Base-by-base conservation (phyloP, 1,140 invertebrate genomes). In the Cotesia vestalis region DNA sequence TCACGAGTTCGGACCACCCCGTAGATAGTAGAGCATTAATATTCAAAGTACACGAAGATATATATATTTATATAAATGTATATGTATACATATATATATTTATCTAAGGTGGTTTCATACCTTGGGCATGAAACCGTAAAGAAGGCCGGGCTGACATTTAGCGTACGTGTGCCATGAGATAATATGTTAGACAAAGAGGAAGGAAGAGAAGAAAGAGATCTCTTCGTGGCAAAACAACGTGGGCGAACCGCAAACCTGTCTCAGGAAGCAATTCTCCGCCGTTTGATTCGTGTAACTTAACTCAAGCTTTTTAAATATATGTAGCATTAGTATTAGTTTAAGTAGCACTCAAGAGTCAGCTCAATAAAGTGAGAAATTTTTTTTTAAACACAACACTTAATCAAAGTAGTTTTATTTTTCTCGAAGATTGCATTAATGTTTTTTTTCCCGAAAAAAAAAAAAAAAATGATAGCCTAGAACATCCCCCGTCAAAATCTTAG, bases 121-220 rank as follows among this genome's bases (percentile, higher is more conserved):
- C 57, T 60, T 55, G 46, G 40, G 76, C 76, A 78, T 79, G 76
- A 80, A 79, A 79, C 75, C 73, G 78, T 70, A 76, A 79, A 77
- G 76, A 71, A 79, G 76, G 75, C 76, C 75, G 77, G 75, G 69
- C 78, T 81, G 79, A 81, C 78, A 81, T 81, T 81, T 79, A 79
- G 75, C 74, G 77, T 71, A 63, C 68, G 57, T 69, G 38, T 63
- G 59, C 69, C 61, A 46, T 8, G 69, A 71, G 59, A 71, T 71
- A 71, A 71, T 71, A 63, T 66, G 35, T 12, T 66, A 66, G 63
- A 52, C 60, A 62, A 75, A 78, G 63, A 66, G 38, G 35, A 59
- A 59, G 57, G 57, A 59, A 66, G 69, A 66, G 57, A 57, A 66
- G 59, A 74, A 73, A 75, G 69, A 75, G 75, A 73, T 77, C 73